Percentiles rank a stretch among this genome's conserved stretches.
Evolutionary conservation across 2,888 invertebrate genomes (phyloP).

Genomic region (Acleris cristana): DNA sequence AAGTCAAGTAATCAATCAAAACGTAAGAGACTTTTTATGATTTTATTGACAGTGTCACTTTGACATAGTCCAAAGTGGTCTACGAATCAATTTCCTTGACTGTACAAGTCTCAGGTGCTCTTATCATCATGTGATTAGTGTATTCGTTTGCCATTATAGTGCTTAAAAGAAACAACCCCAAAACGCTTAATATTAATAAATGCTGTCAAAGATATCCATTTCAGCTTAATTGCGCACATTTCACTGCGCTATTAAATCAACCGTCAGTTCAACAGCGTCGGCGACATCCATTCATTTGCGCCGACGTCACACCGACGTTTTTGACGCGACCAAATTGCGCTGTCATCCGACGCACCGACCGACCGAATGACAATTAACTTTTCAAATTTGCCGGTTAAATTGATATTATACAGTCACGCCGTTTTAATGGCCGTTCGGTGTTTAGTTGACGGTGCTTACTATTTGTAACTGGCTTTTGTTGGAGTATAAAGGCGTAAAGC

Average conservation of each 20-base stretch:
- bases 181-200: slow-evolving; percentile 4
- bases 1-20: too few relatives aligned
- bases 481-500: too few relatives aligned
- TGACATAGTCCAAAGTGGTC: too few relatives aligned
- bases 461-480: slow-evolving; percentile 10
- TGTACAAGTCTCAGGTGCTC: too few relatives aligned
- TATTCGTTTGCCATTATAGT: too few relatives aligned
- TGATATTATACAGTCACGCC: slow-evolving; percentile 44
- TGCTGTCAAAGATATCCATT: slow-evolving; percentile 25
- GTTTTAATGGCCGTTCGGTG: slow-evolving; percentile 1
- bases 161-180: too few relatives aligned
- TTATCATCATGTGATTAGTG: too few relatives aligned
- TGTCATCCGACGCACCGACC: slow-evolving; percentile 54
- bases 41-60: too few relatives aligned
- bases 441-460: slow-evolving; percentile 7
- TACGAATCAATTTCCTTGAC: too few relatives aligned
- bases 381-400: slow-evolving; percentile 50
- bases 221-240: slow-evolving; percentile 37
- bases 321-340: slow-evolving; percentile 65
- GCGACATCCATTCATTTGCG: slow-evolving; percentile 45
- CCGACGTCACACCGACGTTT: slow-evolving; percentile 52
- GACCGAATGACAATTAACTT: slow-evolving; percentile 60
- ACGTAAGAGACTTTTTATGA: too few relatives aligned
- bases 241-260: slow-evolving; percentile 32
- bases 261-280: slow-evolving; percentile 28